Evolutionary conservation across 2,113 vertebrate genomes (phyloP).

Genomic region (Pterocles orientalis): DNA sequence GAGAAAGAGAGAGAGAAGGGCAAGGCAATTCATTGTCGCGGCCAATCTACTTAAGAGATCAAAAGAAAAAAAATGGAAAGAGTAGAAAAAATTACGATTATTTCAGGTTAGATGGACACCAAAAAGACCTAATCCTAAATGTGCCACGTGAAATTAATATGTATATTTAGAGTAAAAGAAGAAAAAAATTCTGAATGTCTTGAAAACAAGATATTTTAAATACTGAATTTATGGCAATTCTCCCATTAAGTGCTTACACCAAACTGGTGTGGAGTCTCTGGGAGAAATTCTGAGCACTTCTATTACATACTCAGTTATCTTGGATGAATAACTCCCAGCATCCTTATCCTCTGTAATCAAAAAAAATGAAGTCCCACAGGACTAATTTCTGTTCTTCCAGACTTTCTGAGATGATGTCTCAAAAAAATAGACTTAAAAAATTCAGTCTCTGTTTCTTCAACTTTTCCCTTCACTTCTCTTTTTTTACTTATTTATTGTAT

Average conservation of each 20-base stretch:
- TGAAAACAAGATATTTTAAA: not conserved
- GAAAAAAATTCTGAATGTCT: fast-evolving
- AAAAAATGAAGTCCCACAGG: not conserved
- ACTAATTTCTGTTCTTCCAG: not conserved
- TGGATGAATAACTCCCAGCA: not conserved
- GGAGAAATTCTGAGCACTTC: not conserved
- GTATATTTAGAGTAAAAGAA: not conserved
- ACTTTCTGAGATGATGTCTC: not conserved
- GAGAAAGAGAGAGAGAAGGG: not conserved
- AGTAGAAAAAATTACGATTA: not conserved
- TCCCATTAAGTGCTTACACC: not conserved
- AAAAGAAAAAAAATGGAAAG: not conserved
- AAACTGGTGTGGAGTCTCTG: not conserved
- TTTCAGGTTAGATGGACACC: not conserved
- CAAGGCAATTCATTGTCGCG: not conserved
- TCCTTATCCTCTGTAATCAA: not conserved
- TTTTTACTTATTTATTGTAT: not conserved
- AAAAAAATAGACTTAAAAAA: not conserved
- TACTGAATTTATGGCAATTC: not conserved
- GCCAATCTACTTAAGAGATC: not conserved
- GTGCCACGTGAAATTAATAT: not conserved
- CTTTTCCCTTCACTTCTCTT: not conserved
- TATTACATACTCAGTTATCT: not conserved
- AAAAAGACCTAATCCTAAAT: not conserved
- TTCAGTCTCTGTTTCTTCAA: not conserved